phyloP scores from a whole-genome alignment of 1,140 invertebrate genomes.

The Melipona quadrifasciata region DNA sequence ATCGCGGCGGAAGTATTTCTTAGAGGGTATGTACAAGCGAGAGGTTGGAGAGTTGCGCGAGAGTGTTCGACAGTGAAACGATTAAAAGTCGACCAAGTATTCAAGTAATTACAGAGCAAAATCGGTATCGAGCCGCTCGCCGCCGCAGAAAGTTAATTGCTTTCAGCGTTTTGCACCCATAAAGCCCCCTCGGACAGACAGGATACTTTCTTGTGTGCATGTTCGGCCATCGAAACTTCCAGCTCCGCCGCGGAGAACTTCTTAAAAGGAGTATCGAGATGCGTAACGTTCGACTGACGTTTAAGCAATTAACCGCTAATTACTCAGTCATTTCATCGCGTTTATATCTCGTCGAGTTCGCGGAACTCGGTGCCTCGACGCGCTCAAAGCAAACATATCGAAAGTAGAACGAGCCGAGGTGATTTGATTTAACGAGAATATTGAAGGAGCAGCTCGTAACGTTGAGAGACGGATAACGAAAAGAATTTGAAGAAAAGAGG shows the following conservation, averaged over 20 bases:
- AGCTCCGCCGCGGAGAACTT: neutral
- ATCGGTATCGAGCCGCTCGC: slow-evolving; percentile 1
- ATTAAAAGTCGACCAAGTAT: slow-evolving; percentile 31
- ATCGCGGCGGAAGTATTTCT: neutral
- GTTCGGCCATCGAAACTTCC: slow-evolving; percentile 20
- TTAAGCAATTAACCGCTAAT: slow-evolving; percentile 33
- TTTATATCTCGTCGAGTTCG: neutral
- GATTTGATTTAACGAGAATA: neutral
- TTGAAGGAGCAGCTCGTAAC: too few relatives aligned
- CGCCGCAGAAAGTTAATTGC: slow-evolving; percentile 21
- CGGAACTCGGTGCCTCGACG: neutral
- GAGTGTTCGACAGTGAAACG: neutral
- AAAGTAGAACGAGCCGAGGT: neutral
- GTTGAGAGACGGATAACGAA: too few relatives aligned
- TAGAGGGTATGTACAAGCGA: too few relatives aligned
- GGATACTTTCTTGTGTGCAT: slow-evolving; percentile 14
- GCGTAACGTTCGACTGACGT: neutral
- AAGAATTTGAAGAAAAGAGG: too few relatives aligned
- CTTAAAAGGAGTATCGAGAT: slow-evolving; percentile 12
- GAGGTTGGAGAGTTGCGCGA: neutral
- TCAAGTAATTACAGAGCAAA: slow-evolving; percentile 25
- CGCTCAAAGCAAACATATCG: neutral
- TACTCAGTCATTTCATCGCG: slow-evolving; percentile 30
- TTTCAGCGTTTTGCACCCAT: slow-evolving; percentile 6
- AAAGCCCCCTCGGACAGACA: neutral